These are phyloP conservation scores for Axea sp. DNA, from an alignment of 2,888 invertebrate species.

Conservation along the genomic window DNA sequence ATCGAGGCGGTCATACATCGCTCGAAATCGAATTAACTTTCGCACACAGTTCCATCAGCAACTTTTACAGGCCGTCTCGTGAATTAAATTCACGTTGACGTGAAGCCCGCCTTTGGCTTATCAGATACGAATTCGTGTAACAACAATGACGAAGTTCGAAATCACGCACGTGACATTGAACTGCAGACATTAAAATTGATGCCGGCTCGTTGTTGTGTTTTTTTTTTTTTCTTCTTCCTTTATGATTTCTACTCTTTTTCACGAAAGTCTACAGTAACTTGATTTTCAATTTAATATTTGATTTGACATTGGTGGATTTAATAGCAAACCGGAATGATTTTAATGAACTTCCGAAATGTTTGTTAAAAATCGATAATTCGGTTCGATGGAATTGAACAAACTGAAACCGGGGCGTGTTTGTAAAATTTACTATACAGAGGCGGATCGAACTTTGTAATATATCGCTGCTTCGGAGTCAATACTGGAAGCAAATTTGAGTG, in stretches of 20 bases:
- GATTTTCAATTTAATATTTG: conserved; percentile 13
- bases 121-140: conserved; percentile 40
- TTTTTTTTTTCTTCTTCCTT: too few relatives aligned
- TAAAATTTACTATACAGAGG: conserved; percentile 49
- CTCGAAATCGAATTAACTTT: conserved; percentile 60
- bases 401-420: conserved; percentile 39
- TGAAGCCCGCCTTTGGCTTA: conserved; percentile 44
- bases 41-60: conserved; percentile 42
- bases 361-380: conserved; percentile 46
- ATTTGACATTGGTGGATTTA: conserved; percentile 3
- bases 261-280: conserved; percentile 1
- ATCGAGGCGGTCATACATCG: conserved; percentile 52
- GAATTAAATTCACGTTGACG: conserved; percentile 56
- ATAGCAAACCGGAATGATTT: conserved; percentile 8
- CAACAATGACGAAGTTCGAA: conserved; percentile 17
- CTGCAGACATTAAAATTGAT: not conserved
- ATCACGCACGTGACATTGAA: conserved; percentile 13
- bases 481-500: conserved; percentile 54
- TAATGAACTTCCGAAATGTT: conserved; percentile 34
- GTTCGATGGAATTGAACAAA: conserved; percentile 36
- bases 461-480: conserved; percentile 39
- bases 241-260: too few relatives aligned
- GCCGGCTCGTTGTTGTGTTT: too few relatives aligned
- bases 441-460: conserved; percentile 50
- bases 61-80: conserved; percentile 50